Conservation (phyloP, 35 echinoderm and acorn worm species). For the Hemicentrotus pulcherrimus region DNA sequence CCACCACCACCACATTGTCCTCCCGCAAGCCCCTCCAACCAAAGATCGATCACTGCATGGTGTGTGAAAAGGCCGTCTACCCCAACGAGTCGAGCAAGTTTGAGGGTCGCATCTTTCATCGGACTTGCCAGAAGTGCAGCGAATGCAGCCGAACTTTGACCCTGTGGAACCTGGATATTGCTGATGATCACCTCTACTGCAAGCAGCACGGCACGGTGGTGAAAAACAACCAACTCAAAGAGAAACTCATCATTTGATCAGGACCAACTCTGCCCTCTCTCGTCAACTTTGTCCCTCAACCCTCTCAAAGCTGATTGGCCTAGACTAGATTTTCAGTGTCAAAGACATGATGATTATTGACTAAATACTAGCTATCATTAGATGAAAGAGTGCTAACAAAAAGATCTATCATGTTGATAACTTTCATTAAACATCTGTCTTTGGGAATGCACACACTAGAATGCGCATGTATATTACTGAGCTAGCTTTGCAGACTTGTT, state of each 20-base stretch:
- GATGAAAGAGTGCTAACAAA: no score
- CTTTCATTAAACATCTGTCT: no score
- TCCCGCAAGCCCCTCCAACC: slow-evolving; percentile 60
- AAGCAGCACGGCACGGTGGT: slow-evolving; percentile 68
- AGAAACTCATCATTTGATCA: slow-evolving; percentile 23
- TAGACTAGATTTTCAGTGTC: no score
- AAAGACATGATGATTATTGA: no score
- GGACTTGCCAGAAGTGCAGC: slow-evolving; percentile 67
- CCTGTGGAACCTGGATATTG: slow-evolving; percentile 66
- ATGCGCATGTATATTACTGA: no score
- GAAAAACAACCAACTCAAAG: slow-evolving; percentile 70
- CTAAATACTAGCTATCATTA: no score
- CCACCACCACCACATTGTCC: not conserved
- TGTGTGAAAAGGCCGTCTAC: slow-evolving; percentile 71
- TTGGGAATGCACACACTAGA: no score
- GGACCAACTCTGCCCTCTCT: not conserved
- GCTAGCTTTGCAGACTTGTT: not conserved
- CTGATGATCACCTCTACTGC: slow-evolving; percentile 62
- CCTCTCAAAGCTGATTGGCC: no score
- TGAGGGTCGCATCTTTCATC: slow-evolving; percentile 72
- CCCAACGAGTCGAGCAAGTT: slow-evolving; percentile 71
- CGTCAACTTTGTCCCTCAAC: no score
- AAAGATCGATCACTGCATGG: slow-evolving; percentile 69
- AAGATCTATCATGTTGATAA: no score
- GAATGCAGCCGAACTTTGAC: slow-evolving; percentile 65